Conservation (phyloP, 2,113 vertebrate genomes). For the Lophura nycthemera region DNA sequence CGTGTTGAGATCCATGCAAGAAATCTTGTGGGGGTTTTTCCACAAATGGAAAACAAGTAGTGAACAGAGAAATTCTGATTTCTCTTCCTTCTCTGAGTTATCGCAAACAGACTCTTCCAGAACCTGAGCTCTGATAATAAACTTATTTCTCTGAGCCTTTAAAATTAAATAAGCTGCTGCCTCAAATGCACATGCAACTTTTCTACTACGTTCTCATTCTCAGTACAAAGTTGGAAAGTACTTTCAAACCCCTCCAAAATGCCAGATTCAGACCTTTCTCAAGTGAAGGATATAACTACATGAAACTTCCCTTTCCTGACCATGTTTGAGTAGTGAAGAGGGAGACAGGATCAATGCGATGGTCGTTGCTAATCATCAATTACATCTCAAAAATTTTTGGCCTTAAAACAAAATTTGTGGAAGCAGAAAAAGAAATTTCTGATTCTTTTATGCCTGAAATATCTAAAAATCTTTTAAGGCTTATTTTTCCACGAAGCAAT, state of each 20-base stretch:
- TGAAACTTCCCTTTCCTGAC: not conserved
- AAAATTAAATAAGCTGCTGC: not conserved
- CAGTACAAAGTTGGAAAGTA: not conserved
- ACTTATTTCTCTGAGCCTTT: not conserved
- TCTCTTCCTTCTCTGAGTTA: not conserved
- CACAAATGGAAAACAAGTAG: not conserved
- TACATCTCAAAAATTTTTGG: not conserved
- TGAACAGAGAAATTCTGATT: not conserved
- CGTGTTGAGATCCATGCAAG: not conserved
- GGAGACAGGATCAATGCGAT: not conserved
- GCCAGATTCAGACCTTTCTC: fast-evolving
- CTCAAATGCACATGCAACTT: not conserved
- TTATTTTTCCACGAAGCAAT: not conserved
- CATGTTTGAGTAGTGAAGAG: not conserved
- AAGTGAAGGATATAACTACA: not conserved
- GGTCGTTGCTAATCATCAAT: not conserved
- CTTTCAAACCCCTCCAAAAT: fast-evolving
- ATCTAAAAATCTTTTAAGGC: not conserved
- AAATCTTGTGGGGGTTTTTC: not conserved
- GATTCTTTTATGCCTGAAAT: not conserved
- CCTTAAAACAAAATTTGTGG: not conserved
- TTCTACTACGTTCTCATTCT: not conserved
- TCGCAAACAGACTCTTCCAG: not conserved
- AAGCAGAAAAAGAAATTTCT: not conserved
- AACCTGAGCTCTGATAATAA: fast-evolving